Base-by-base conservation (phyloP, 2,888 invertebrate genomes). In the Scrobipalpa costella region DNA sequence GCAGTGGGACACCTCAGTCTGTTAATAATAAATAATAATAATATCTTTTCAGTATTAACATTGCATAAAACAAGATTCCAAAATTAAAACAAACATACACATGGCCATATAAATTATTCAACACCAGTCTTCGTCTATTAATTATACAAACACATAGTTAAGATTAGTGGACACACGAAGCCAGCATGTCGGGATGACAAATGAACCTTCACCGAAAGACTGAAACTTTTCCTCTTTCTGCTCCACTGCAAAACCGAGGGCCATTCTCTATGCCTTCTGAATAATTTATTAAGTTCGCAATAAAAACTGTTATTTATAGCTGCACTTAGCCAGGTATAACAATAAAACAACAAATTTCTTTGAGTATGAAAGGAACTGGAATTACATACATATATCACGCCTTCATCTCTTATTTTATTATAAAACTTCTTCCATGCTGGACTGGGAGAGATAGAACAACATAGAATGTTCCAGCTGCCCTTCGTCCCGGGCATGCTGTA, bases 91-190 rank as follows among this genome's bases (percentile, higher is more conserved):
- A 40, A 40, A 40, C 40, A 13, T 13, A n/a, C 11, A 40, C n/a
- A 40, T 40, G 11, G n/a, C 50, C 15, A 2, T 6, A 21, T 50
- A 50, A 50, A 50, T 50, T 11, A 50, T 50, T 19, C 21, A 50
- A 21, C 11, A n/a, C n/a, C n/a, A n/a, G n/a, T n/a, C 21, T 21
- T 13, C 5, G 50, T 52, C 50, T 52, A 52, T 52, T 52, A 52
- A 52, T 52, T 52, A 52, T 52, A 52, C 44, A n/a, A 44, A 44
- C 44, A 52, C 50, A 6, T 8, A 21, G 50, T 21, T 52, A 7
- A 21, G 50, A 50, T 50, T 50, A 21, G 50, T 27, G 13, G 27
- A 52, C 50, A 6, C 17, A 11, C 17, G 19, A 27, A 13, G 13
- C 9, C 17, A 21, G 11, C 27, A 52, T 52, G 11, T 6, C 27